Evolutionary conservation across 1,140 invertebrate species (phyloP).

Genomic region (Micrasema longulum): DNA sequence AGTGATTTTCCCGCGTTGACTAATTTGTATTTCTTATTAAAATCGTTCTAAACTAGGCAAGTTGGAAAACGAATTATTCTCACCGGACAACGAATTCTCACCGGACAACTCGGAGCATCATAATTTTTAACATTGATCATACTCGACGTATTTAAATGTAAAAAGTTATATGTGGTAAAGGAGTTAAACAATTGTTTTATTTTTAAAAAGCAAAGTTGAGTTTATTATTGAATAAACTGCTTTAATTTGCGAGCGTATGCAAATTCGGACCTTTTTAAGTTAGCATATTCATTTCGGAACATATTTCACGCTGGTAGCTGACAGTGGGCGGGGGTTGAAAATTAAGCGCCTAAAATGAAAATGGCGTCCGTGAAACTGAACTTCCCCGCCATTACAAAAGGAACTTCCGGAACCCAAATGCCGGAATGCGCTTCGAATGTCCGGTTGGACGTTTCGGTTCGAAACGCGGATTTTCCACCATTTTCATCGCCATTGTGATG

Average conservation of each 20-base stretch:
- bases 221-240: conserved; percentile 26
- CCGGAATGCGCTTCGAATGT: conserved; percentile 47
- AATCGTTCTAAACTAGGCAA: too few relatives aligned
- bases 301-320: conserved; percentile 28
- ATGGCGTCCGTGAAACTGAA: conserved; percentile 30
- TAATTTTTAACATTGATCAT: too few relatives aligned
- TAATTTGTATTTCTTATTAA: too few relatives aligned
- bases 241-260: conserved; percentile 30
- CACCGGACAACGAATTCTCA: too few relatives aligned
- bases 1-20: too few relatives aligned
- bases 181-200: too few relatives aligned
- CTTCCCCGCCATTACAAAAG: conserved; percentile 38
- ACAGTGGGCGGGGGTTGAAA: conserved; percentile 10
- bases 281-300: conserved; percentile 30
- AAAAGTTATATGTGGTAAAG: too few relatives aligned
- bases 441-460: conserved; percentile 38
- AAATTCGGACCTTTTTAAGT: conserved; percentile 11
- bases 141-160: too few relatives aligned
- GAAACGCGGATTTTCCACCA: conserved; percentile 12
- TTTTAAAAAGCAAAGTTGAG: neutral
- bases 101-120: too few relatives aligned
- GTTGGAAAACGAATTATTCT: too few relatives aligned
- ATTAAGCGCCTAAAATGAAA: conserved; percentile 26
- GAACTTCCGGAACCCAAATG: conserved; percentile 46
- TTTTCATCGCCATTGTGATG: conserved; percentile 1